Evolutionary conservation across 2,888 invertebrate species (phyloP), one percentile per base, ranked within the genome.

Genomic region (Ectemnius cavifrons): DNA sequence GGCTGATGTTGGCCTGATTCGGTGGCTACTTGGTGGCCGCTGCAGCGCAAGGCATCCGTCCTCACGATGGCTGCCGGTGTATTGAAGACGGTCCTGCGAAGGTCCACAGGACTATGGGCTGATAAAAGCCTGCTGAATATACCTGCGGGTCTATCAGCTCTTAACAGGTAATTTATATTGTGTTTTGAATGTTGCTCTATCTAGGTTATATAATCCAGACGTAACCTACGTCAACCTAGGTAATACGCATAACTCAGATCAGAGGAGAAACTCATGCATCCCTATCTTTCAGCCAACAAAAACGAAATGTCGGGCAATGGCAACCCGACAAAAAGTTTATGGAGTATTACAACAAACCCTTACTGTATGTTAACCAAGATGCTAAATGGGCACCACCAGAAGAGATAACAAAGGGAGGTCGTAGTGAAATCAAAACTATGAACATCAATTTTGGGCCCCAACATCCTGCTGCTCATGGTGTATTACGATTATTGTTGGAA

Each of bases 381-480:
- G 16, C 5, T 11, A 52, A 14, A 4, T 52, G 52, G 52, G 6
- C 16, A 16, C 14, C 16, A 3, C n/a, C 52, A 1, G 14, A 16
- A 1, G 14, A 45, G 13, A n/a, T 64, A 6, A 11, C 8, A 0
- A 46, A 67, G 1, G n/a, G 18, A 6, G 37, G 14, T 4, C 5
- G 14, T 4, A 6, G 67, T 1, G 45, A 56, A 1, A 59, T 69
- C 6, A 63, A 95, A 84, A 99, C 98, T 91, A 92, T 98, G 81
- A 94, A 93, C 4, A 85, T 98, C 0, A 98, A 98, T 91, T 98
- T 98, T 91, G 98, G 98, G 0, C 98, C 98, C 0, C 97, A 97
- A 89, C 98, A 98, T 93, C 98, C 98, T 2, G 98, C 98, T 57
- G 98, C 98, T 88, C 98, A 98, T 89, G 98, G 98, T 82, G 98